A percentile compares a stretch with the other conserved stretches of the same genome.
These are phyloP conservation scores for Thera britannica DNA, from an alignment of 2,888 invertebrate genomes.

Conservation along the genomic window DNA sequence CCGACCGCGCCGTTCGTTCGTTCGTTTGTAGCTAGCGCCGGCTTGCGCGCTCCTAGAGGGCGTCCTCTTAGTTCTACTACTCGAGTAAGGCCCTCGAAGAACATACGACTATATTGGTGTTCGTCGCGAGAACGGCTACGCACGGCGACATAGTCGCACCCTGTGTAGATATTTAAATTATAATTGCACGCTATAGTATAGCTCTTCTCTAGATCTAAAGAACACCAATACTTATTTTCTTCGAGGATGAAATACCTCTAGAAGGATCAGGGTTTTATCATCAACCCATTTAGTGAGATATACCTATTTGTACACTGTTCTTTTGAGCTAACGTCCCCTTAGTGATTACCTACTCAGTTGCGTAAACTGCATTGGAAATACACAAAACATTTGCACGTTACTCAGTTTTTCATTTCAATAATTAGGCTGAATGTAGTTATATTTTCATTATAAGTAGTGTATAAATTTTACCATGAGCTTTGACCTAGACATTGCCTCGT, in stretches of 20 bases:
- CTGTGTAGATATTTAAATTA: constrained; percentile 36
- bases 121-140: constrained; percentile 30
- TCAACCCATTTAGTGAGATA: constrained; percentile 36
- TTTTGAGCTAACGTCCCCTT: constrained; percentile 59
- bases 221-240: constrained; percentile 38
- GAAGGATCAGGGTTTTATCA: constrained; percentile 30
- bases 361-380: constrained; percentile 75
- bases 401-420: constrained; percentile 73
- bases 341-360: constrained; percentile 62
- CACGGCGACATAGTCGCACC: constrained; percentile 36
- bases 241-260: constrained; percentile 35
- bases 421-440: constrained; percentile 20
- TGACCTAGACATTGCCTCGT: constrained; percentile 47
- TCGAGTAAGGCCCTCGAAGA: constrained; percentile 33
- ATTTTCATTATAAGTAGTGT: constrained; percentile 8
- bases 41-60: constrained; percentile 41
- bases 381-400: constrained; percentile 77
- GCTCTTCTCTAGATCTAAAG: constrained; percentile 33
- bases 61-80: constrained; percentile 28
- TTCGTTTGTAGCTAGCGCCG: constrained; percentile 50
- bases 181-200: constrained; percentile 37
- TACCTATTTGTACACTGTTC: constrained; percentile 51
- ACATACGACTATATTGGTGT: constrained; percentile 39
- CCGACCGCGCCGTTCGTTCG: constrained; percentile 37
- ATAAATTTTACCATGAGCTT: constrained; percentile 37